Conservation (phyloP, 2,113 vertebrate species). For the Anguilla rostrata region DNA sequence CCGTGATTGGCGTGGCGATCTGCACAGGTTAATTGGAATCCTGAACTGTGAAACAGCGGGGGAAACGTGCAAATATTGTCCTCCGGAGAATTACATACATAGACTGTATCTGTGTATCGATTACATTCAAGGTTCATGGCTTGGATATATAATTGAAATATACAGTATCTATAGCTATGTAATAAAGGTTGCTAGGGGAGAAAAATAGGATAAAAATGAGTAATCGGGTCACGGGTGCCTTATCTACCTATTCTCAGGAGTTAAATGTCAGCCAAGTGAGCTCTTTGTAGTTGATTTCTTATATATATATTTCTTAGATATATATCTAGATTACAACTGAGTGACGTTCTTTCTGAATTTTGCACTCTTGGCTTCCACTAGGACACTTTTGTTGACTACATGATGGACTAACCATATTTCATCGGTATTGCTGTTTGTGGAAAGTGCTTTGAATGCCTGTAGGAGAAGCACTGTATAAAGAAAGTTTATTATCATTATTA, state of each 20-base stretch:
- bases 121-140: conserved; percentile 38
- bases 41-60: conserved; percentile 68
- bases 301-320: not conserved
- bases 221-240: not conserved
- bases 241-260: not conserved
- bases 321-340: not conserved
- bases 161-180: conserved; percentile 29
- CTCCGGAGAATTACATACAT: conserved; percentile 52
- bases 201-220: conserved; percentile 3
- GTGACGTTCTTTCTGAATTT: not conserved
- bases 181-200: conserved; percentile 23
- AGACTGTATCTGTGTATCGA: conserved; percentile 48
- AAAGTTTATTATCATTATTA: not conserved
- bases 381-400: not conserved
- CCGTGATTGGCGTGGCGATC: conserved; percentile 66
- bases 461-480: no score
- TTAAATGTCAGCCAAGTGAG: conserved; percentile 5
- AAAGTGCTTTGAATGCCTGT: no score
- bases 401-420: no score
- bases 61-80: conserved; percentile 59
- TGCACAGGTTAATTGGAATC: conserved; percentile 72
- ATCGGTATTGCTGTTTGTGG: no score
- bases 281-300: not conserved
- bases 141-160: conserved; percentile 43
- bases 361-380: not conserved